Evolutionary conservation across 2,113 vertebrate species (phyloP).

Genomic region (Sclerurus mexicanus): DNA sequence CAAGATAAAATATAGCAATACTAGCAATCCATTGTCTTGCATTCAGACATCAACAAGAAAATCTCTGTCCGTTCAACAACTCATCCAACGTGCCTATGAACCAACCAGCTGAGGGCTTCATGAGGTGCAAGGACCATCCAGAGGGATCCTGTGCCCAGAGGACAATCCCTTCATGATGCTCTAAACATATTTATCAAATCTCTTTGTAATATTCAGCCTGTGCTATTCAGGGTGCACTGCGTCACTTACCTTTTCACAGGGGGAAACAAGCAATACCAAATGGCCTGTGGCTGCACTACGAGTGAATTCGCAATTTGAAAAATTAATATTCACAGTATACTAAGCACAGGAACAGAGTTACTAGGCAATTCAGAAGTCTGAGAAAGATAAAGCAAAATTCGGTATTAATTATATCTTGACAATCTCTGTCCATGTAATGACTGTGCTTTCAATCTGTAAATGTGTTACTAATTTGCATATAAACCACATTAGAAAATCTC

Average conservation of each 20-base stretch:
- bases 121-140: not conserved
- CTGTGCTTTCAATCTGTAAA: not conserved
- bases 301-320: not conserved
- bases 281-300: not conserved
- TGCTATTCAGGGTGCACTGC: not conserved
- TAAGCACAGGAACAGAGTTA: not conserved
- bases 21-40: not conserved
- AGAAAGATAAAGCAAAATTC: not conserved
- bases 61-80: not conserved
- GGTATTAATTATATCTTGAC: not conserved
- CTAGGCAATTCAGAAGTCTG: not conserved
- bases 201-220: not conserved
- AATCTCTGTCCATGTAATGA: not conserved
- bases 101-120: fast-evolving
- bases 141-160: not conserved
- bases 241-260: not conserved
- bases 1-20: not conserved
- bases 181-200: not conserved
- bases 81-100: not conserved
- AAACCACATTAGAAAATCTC: not conserved
- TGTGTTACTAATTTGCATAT: conserved; percentile 10
- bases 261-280: not conserved
- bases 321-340: not conserved
- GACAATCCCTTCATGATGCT: not conserved
- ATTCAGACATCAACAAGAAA: not conserved